These are phyloP conservation scores for Linyphia triangularis DNA, from an alignment of 2,888 invertebrate genomes.

Conservation along the genomic window DNA sequence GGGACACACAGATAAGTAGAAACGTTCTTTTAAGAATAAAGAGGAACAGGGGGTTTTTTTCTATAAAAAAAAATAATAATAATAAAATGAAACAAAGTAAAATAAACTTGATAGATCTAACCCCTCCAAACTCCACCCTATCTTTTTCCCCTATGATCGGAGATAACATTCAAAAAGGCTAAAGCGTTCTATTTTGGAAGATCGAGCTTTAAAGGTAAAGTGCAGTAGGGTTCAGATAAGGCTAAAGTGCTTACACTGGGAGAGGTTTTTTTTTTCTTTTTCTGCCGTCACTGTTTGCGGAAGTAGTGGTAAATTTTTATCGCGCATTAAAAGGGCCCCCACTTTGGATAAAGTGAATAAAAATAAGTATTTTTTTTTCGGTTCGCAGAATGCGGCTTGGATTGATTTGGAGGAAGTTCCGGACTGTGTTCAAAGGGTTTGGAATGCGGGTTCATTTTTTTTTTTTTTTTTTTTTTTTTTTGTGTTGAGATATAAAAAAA, in stretches of 20 bases:
- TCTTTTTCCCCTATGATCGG: conserved; percentile 19
- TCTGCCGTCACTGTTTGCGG: conserved; percentile 61
- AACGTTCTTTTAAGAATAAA: conserved; percentile 46
- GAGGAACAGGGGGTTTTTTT: conserved; percentile 10
- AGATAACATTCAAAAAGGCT: conserved; percentile 73
- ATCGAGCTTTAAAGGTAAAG: conserved; percentile 72
- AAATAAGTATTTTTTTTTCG: conserved; percentile 49
- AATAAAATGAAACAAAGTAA: conserved; percentile 38
- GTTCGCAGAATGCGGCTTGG: no score
- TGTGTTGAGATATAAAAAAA: no score
- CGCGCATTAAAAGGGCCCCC: conserved; percentile 63
- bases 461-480: no score
- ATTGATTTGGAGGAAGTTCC: no score
- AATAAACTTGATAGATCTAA: conserved; percentile 70
- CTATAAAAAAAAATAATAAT: conserved; percentile 1
- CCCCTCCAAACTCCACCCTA: conserved; percentile 29
- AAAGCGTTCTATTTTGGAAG: conserved; percentile 74
- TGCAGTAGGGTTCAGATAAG: conserved; percentile 59
- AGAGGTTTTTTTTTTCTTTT: conserved; percentile 21
- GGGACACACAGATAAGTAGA: conserved; percentile 54
- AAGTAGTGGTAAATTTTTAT: conserved; percentile 74
- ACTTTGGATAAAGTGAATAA: conserved; percentile 52
- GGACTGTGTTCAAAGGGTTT: no score
- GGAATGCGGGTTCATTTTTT: no score
- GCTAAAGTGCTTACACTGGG: conserved; percentile 72